phyloP scores from a whole-genome alignment of 92 coral and sea anemone genomes.

The Parazoanthus darwini region DNA sequence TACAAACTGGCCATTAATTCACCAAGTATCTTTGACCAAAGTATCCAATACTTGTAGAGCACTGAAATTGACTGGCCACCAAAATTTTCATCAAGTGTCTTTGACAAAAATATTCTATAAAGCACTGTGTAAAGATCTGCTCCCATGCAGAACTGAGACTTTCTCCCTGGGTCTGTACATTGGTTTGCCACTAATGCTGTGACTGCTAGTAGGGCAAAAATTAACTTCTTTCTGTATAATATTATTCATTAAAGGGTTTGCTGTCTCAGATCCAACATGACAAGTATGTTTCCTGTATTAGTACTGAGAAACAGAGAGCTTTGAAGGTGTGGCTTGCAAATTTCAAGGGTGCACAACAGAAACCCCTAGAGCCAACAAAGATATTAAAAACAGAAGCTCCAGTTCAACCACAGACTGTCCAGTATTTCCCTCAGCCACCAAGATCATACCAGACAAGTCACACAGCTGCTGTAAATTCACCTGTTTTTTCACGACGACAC shows the following conservation, averaged over 20 bases:
- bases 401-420: neutral
- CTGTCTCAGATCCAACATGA: slow-evolving; percentile 36
- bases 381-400: neutral
- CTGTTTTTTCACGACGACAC: neutral
- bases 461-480: neutral
- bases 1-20: no score
- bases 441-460: neutral
- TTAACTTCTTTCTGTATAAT: neutral
- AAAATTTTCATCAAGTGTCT: no score
- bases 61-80: no score
- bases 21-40: no score
- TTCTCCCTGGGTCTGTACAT: no score
- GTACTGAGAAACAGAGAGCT: slow-evolving; percentile 25
- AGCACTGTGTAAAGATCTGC: no score
- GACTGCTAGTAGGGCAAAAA: no score
- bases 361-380: slow-evolving; percentile 10
- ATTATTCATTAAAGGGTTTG: slow-evolving; percentile 6
- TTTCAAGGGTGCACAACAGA: slow-evolving; percentile 11
- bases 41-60: no score
- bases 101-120: no score
- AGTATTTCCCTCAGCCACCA: neutral
- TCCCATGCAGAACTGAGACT: no score
- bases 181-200: neutral
- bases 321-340: slow-evolving; percentile 22
- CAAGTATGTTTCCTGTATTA: slow-evolving; percentile 15